Base-by-base conservation (phyloP, 1,140 invertebrate genomes). In the Drosophila aff. region DNA sequence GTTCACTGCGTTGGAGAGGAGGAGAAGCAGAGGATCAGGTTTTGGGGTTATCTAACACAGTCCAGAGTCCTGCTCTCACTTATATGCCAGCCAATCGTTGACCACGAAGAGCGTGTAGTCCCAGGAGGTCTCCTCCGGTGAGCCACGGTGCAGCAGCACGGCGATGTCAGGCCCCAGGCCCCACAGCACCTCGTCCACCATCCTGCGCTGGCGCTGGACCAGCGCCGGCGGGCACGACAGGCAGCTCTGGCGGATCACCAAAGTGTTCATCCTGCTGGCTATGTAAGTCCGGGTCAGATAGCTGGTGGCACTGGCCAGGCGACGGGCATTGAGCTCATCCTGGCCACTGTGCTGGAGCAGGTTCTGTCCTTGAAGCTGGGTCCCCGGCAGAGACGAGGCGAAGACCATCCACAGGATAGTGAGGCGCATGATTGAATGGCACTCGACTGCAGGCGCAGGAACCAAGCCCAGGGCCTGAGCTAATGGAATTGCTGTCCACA, bases 71-170 rank as follows among this genome's bases (percentile, higher is more conserved):
- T n/a, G 0, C 26, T 63, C 81, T 72, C 43, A 89, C 84, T 66
- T 21, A 28, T 84, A 83, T 2, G 74, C 66, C 1, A 10, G 2
- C 6, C 63, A 28, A 28, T 61, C 9, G 33, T 79, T 81, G 49
- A 83, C 71, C 46, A 89, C 69, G 28, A 89, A 81, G 7, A 89
- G 67, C 9, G 69, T 79, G 28, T 89, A 89, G 40, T 89, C 84
- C 68, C 60, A 52, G 36, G 58, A 28, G 3, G 65, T 28, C 21
- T 78, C 66, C 13, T 67, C n/a, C 1, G 49, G 9, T 0, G 18
- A 23, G 11, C 67, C 62, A 1, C 33, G 23, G n/a, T 59, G 55
- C 4, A 89, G 67, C n/a, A 71, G 47, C 6, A 83, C 36, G 15
- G 69, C 23, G n/a, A 78, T 41, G 2, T 86, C 49, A 0, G 52